Conservation (phyloP, 1,140 invertebrate genomes). For the Stratiolaelaps scimitus region DNA sequence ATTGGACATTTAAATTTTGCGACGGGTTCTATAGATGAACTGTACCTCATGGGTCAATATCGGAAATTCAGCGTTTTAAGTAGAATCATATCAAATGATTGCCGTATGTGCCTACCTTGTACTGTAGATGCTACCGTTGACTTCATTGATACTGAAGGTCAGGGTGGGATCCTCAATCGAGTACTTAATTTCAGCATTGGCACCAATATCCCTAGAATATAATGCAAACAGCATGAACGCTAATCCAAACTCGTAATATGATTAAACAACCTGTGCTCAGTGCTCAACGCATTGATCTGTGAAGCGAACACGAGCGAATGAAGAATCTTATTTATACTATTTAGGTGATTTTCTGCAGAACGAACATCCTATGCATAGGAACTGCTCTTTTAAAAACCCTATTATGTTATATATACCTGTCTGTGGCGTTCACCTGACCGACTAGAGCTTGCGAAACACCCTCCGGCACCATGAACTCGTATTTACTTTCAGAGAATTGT, state of each 20-base stretch:
- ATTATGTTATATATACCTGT: slow-evolving; percentile 6
- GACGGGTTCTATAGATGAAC: too few relatives aligned
- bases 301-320: too few relatives aligned
- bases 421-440: slow-evolving; percentile 60
- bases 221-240: slow-evolving; percentile 3
- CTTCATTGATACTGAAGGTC: slow-evolving; percentile 1
- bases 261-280: too few relatives aligned
- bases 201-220: slow-evolving; percentile 43
- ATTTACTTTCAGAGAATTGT: slow-evolving; percentile 61
- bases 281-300: too few relatives aligned
- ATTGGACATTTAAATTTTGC: too few relatives aligned
- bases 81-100: not conserved
- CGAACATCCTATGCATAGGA: too few relatives aligned
- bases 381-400: not conserved
- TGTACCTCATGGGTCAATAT: too few relatives aligned
- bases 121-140: slow-evolving; percentile 14
- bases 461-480: slow-evolving; percentile 74
- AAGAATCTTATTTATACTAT: too few relatives aligned
- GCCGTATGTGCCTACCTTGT: not conserved
- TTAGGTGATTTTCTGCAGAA: too few relatives aligned
- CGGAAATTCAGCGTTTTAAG: too few relatives aligned
- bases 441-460: slow-evolving; percentile 54
- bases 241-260: too few relatives aligned
- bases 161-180: slow-evolving; percentile 17
- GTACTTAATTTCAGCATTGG: slow-evolving; percentile 53